Conservation (phyloP, 2,888 invertebrate species). For the Eledona agricola region DNA sequence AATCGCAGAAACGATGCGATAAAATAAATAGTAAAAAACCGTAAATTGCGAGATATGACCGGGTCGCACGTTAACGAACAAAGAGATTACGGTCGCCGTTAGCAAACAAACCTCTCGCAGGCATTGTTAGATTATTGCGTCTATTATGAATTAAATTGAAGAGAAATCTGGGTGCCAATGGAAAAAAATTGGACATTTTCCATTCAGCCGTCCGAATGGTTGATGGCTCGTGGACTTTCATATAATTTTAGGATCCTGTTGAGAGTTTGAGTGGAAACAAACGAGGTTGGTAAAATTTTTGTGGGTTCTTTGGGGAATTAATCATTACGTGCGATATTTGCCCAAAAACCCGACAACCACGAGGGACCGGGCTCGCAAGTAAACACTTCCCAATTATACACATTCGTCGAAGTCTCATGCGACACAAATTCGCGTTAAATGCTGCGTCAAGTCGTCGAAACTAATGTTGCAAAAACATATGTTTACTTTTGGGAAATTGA, state of each 20-base stretch:
- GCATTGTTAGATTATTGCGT: conserved; percentile 7
- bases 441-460: not conserved
- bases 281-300: conserved; percentile 30
- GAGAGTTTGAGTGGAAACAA: conserved; percentile 28
- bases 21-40: too few species aligned
- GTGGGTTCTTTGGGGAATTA: conserved; percentile 21
- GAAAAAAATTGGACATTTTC: conserved; percentile 7
- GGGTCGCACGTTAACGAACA: too few species aligned
- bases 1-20: too few species aligned
- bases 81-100: conserved; percentile 1
- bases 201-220: conserved; percentile 15
- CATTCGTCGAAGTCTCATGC: conserved; percentile 1
- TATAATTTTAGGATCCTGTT: conserved; percentile 20
- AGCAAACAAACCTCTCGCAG: conserved; percentile 9
- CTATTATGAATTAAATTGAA: conserved; percentile 9
- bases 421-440: not conserved
- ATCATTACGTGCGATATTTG: conserved; percentile 32
- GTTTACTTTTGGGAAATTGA: conserved; percentile 13
- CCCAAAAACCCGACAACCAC: conserved; percentile 4
- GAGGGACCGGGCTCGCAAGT: conserved; percentile 4
- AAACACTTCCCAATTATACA: too few species aligned
- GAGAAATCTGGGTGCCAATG: conserved; percentile 5
- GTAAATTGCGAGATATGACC: too few species aligned
- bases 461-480: conserved; percentile 3
- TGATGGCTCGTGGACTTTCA: conserved; percentile 19